Evolutionary conservation across 2,888 invertebrate genomes (phyloP).

Genomic region (Axea sp.): DNA sequence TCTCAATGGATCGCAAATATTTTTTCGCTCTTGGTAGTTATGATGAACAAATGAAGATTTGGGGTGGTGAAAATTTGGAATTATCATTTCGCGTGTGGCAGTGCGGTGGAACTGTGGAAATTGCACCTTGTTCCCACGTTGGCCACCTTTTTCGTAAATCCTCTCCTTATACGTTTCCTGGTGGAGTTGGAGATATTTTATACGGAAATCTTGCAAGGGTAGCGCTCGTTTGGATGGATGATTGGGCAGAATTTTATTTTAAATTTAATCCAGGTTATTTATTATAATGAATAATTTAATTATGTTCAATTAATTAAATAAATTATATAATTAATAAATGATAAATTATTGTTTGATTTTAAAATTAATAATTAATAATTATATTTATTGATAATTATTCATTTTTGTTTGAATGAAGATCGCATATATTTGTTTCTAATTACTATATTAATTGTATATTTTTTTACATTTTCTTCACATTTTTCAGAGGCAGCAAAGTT

Average conservation of each 20-base stretch:
- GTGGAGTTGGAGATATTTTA: slow-evolving; percentile 92
- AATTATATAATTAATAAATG: too few species aligned
- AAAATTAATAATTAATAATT: too few species aligned
- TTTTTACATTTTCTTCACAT: too few species aligned
- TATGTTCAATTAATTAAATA: too few species aligned
- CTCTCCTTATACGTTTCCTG: slow-evolving; percentile 97
- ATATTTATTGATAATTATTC: too few species aligned
- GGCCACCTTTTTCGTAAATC: slow-evolving; percentile 95
- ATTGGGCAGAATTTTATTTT: slow-evolving; percentile 95
- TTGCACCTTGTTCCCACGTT: slow-evolving; percentile 95
- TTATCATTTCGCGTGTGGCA: slow-evolving; percentile 98
- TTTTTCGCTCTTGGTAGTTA: slow-evolving; percentile 92
- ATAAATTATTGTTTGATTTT: too few species aligned
- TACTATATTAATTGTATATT: too few species aligned
- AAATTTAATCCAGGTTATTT: slow-evolving; percentile 86
- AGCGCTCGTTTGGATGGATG: slow-evolving; percentile 98
- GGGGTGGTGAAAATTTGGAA: slow-evolving; percentile 99
- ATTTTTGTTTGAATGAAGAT: too few species aligned
- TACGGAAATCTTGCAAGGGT: slow-evolving; percentile 95
- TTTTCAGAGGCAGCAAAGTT: slow-evolving; percentile 81
- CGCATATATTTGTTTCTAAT: too few species aligned
- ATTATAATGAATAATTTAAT: background rate
- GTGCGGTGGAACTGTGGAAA: slow-evolving; percentile 94
- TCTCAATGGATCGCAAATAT: slow-evolving; percentile 90
- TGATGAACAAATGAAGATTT: slow-evolving; percentile 89